Conservation (phyloP, 2,888 invertebrate species). For the Patella pellucida region DNA sequence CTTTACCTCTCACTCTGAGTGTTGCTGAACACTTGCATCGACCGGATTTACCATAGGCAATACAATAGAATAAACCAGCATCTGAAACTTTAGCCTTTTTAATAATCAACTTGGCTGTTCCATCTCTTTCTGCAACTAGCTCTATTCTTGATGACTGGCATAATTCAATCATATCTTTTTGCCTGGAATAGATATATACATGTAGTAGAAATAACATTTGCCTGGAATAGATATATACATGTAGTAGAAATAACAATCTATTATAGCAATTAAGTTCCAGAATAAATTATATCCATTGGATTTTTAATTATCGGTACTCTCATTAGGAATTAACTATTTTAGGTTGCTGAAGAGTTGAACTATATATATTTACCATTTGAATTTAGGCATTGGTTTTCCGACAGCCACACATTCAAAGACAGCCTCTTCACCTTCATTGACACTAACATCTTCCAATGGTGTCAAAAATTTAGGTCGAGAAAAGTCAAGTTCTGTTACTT, state of each 20-base stretch:
- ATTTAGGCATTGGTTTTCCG: conserved; percentile 65
- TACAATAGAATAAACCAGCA: conserved; percentile 88
- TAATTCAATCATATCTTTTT: conserved; percentile 57
- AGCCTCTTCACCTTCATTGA: conserved; percentile 63
- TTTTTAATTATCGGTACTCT: too few species aligned
- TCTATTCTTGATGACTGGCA: conserved; percentile 74
- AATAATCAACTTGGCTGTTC: conserved; percentile 85
- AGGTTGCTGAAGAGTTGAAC: too few species aligned
- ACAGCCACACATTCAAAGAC: conserved; percentile 62
- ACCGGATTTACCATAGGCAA: conserved; percentile 92
- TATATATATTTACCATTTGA: conserved; percentile 62
- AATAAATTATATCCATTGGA: too few species aligned
- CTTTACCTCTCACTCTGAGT: conserved; percentile 63
- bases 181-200: conserved; percentile 46
- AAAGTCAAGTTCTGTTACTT: conserved; percentile 29
- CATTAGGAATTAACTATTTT: too few species aligned
- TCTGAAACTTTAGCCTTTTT: conserved; percentile 85
- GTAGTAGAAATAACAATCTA: neutral
- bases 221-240: conserved; percentile 43
- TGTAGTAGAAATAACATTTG: too few species aligned
- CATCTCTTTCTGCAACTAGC: conserved; percentile 89
- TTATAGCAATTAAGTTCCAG: neutral
- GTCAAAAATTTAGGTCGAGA: conserved; percentile 58
- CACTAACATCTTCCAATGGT: conserved; percentile 58
- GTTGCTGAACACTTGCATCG: conserved; percentile 73